Percentiles rank a stretch among this genome's conserved stretches.
These are phyloP conservation scores for Reinhardtius hippoglossoides DNA, from an alignment of 2,113 vertebrate genomes.

Conservation along the genomic window DNA sequence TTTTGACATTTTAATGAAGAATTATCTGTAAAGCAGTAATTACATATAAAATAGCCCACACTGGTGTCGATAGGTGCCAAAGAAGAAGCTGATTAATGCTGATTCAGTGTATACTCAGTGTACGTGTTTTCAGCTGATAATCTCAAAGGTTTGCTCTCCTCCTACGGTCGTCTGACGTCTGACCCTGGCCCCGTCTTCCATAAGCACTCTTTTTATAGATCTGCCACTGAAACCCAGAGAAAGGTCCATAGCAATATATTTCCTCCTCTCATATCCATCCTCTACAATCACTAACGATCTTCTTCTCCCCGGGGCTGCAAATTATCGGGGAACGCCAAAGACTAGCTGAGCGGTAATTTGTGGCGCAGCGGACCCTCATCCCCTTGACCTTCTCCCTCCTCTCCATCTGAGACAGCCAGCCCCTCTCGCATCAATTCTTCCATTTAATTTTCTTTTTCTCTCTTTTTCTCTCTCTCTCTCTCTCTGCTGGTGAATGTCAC, in stretches of 20 bases:
- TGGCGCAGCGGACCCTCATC: slow-evolving; percentile 54
- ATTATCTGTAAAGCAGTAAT: neutral
- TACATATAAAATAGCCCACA: neutral
- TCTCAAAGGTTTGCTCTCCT: neutral
- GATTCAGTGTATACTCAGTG: neutral
- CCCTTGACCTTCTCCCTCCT: slow-evolving; percentile 70
- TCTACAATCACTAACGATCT: slow-evolving; percentile 67
- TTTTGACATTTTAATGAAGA: too few species aligned
- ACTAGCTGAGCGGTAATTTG: slow-evolving; percentile 71
- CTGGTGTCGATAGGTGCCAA: neutral
- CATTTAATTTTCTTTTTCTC: slow-evolving; percentile 41
- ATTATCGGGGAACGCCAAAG: slow-evolving; percentile 62
- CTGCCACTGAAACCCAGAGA: slow-evolving; percentile 50
- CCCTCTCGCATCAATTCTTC: slow-evolving; percentile 57
- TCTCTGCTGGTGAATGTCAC: slow-evolving; percentile 64
- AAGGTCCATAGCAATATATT: slow-evolving; percentile 65
- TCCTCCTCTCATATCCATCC: slow-evolving; percentile 66
- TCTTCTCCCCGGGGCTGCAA: slow-evolving; percentile 58
- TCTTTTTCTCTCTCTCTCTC: neutral
- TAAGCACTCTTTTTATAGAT: slow-evolving; percentile 60
- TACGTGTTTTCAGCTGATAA: neutral
- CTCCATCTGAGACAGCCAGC: slow-evolving; percentile 44
- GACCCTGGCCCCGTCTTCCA: slow-evolving; percentile 47
- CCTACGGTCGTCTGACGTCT: slow-evolving; percentile 10
- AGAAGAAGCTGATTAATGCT: neutral